phyloP scores from a whole-genome alignment of 2,797 vertebrate species.

The Galago senegalensis region DNA sequence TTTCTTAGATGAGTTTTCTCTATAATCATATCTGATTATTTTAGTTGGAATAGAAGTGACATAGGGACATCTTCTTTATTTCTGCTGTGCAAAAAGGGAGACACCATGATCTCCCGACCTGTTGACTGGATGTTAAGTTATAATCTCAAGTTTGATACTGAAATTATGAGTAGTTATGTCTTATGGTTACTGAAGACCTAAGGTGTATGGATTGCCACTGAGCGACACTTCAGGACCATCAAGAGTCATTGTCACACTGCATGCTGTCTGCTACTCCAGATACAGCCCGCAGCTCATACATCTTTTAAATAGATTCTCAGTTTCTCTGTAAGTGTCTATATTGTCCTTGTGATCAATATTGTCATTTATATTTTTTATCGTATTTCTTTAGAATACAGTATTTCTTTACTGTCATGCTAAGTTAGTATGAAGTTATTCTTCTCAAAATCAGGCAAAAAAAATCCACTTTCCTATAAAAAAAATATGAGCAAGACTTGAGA shows the following conservation, averaged over 20 bases:
- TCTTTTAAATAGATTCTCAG: background rate
- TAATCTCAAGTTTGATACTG: conserved; percentile 1
- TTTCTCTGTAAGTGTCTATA: background rate
- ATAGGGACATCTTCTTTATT: background rate
- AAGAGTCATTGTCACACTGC: background rate
- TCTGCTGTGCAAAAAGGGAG: conserved; percentile 31
- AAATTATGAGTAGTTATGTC: background rate
- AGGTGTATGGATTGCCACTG: background rate
- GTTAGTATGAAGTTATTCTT: conserved; percentile 47
- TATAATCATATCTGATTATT: background rate
- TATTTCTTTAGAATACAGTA: background rate
- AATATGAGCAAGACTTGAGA: background rate
- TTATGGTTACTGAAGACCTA: background rate
- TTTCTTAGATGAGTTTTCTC: background rate
- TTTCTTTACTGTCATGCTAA: background rate
- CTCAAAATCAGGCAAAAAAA: conserved; percentile 59
- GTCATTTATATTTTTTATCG: conserved; percentile 43
- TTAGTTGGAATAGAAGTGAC: background rate
- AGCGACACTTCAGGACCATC: background rate
- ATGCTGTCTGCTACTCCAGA: background rate
- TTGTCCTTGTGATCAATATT: background rate
- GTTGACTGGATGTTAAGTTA: background rate
- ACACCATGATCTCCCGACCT: background rate
- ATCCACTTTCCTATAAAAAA: conserved; percentile 22
- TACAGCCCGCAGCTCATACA: background rate